These are phyloP conservation scores for Pteruthius melanotis DNA, from an alignment of 2,113 vertebrate genomes.

Conservation along the genomic window DNA sequence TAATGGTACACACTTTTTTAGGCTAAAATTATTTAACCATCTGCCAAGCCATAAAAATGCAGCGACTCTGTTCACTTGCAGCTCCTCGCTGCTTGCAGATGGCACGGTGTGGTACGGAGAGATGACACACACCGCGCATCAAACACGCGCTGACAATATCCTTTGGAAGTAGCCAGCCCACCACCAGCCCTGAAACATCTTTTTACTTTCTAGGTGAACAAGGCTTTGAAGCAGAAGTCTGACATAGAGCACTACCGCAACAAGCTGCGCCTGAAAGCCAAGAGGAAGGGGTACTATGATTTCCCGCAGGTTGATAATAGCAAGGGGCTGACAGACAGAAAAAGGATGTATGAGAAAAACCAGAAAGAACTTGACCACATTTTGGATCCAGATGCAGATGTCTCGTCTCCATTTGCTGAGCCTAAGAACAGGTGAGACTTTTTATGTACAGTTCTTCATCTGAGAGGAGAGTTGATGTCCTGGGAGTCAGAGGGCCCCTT, in stretches of 20 bases:
- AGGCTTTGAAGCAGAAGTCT: slow-evolving; percentile 96
- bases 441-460: not conserved
- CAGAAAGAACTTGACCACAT: slow-evolving; percentile 82
- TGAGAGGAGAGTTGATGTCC: not conserved
- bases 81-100: slow-evolving; percentile 16
- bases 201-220: slow-evolving; percentile 81
- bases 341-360: slow-evolving; percentile 79
- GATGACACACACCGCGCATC: not conserved
- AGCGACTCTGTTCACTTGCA: slow-evolving; percentile 61
- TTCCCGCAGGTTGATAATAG: slow-evolving; percentile 82
- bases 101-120: not conserved
- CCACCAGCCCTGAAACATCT: not conserved
- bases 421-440: slow-evolving; percentile 84
- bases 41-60: slow-evolving; percentile 52
- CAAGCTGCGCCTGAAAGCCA: slow-evolving; percentile 95
- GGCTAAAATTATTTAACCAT: slow-evolving; percentile 65
- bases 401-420: slow-evolving; percentile 86
- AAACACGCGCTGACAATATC: not conserved
- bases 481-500: not conserved
- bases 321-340: slow-evolving; percentile 78
- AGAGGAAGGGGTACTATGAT: slow-evolving; percentile 96
- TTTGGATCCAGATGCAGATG: slow-evolving; percentile 84
- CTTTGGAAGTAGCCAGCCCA: not conserved
- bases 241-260: slow-evolving; percentile 99
- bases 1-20: not conserved